Base-by-base conservation (phyloP, 2,797 vertebrate genomes). In the Nannoperca australis region DNA sequence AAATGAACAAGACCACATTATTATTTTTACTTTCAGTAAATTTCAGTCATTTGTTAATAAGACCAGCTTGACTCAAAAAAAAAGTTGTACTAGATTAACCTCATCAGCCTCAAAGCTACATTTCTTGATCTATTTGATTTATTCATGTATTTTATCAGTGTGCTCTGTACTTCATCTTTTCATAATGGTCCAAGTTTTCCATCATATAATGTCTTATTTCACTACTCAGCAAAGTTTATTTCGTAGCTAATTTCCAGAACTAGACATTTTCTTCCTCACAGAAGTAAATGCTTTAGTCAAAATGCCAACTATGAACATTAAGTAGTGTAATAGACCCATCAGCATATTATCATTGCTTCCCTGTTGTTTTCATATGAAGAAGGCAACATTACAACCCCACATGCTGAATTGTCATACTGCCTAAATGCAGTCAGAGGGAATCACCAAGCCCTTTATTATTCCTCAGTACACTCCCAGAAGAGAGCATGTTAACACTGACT, bases 301-400 rank as follows among this genome's bases (percentile, higher is more conserved):
- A 50, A 20, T 42, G 70, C 69, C 60, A 71, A 30, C 55, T 34
- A 32, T n/a, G 12, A 56, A 69, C 34, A 1, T 44, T 61, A 53
- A 70, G 44, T 58, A 7, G 42, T 55, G 56, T 65, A 27, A 66
- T 38, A 27, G 63, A 84, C 54, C 82, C 66, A 83, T 45, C 69
- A 73, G 73, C 75, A 56, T 60, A 76, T 71, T 62, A 65, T 77
- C 63, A 61, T 59, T 73, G 55, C 60, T 74, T 85, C 73, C 83
- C 83, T 58, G 78, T 65, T 65, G 82, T 75, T 85, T 85, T 77
- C 53, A 60, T 69, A 77, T 68, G 54, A 76, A 65, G 47, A 69
- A 36, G 24, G 63, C 45, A 81, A 70, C 73, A 72, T 64, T 72
- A 81, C 81, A 84, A 77, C 49, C 63, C 42, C 40, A 65, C 44